Evolutionary conservation across 37 sponge, comb jelly and placozoan genomes (phyloP).

Genomic region (Chondrilla cf. caribensis): DNA sequence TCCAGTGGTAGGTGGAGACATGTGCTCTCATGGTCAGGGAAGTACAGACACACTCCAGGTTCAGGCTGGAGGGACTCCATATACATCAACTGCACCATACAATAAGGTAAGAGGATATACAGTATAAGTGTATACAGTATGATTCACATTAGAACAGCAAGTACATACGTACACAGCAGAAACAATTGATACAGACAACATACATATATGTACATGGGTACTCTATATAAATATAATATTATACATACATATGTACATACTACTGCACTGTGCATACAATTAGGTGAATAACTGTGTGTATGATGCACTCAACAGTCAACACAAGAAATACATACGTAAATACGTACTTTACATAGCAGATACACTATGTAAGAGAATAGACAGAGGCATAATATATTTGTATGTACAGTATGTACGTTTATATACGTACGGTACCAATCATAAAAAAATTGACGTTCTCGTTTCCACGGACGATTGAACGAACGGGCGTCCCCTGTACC

Average conservation of each 20-base stretch:
- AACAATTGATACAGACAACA: not conserved
- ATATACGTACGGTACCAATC: no score
- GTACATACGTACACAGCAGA: not conserved
- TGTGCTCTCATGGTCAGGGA: constrained; percentile 43
- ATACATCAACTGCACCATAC: constrained; percentile 43
- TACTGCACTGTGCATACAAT: not conserved
- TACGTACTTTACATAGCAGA: no score
- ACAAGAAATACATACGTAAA: no score
- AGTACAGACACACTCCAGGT: constrained; percentile 36
- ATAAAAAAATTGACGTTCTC: no score
- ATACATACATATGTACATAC: constrained; percentile 4
- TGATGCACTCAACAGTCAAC: no score
- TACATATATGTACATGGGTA: not conserved
- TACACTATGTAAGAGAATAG: no score
- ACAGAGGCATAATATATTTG: no score
- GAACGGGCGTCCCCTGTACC: no score
- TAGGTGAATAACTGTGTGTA: not conserved
- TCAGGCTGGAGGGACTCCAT: constrained; percentile 45
- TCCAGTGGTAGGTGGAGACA: constrained; percentile 56
- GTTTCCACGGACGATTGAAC: no score
- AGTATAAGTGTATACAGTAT: not conserved
- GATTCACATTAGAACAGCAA: not conserved
- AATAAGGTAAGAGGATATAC: not conserved
- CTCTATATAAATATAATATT: no score
- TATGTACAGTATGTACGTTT: no score